Evolutionary conservation across 2,797 vertebrate species (phyloP).

Genomic region (Leptodactylus fallax): DNA sequence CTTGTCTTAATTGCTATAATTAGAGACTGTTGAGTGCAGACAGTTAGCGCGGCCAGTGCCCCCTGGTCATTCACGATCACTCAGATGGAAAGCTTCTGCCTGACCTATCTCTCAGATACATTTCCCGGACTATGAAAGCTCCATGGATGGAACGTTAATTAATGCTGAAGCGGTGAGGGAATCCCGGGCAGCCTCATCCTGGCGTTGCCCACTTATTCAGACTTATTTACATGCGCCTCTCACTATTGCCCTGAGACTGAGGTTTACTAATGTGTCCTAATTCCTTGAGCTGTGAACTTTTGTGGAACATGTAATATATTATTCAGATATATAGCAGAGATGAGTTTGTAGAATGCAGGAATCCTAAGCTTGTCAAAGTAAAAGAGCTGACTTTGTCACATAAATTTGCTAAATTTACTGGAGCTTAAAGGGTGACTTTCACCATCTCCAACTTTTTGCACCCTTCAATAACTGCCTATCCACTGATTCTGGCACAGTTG

Average conservation of each 20-base stretch:
- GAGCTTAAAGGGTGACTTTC: neutral
- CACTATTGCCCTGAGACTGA: neutral
- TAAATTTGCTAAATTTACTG: neutral
- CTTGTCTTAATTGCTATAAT: slow-evolving; percentile 4
- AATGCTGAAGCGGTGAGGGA: slow-evolving; percentile 8
- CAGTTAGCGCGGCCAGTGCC: neutral
- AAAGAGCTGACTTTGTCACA: too few relatives aligned
- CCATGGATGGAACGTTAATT: slow-evolving; percentile 1
- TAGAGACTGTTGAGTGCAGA: neutral
- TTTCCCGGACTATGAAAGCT: neutral
- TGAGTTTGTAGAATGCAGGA: neutral
- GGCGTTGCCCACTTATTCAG: slow-evolving; percentile 1
- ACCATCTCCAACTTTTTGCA: too few relatives aligned
- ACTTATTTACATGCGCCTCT: neutral
- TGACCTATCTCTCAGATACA: neutral
- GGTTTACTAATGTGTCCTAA: neutral
- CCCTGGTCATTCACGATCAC: slow-evolving; percentile 10
- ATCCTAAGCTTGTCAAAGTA: neutral
- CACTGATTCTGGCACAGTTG: too few relatives aligned
- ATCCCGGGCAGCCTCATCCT: slow-evolving; percentile 4
- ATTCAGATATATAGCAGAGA: neutral
- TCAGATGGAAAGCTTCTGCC: slow-evolving; percentile 1
- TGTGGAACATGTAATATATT: too few relatives aligned
- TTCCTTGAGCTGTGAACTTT: neutral
- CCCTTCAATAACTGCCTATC: too few relatives aligned